Conservation (phyloP, 2,888 invertebrate species). For the Xestobium rufovillosum region DNA sequence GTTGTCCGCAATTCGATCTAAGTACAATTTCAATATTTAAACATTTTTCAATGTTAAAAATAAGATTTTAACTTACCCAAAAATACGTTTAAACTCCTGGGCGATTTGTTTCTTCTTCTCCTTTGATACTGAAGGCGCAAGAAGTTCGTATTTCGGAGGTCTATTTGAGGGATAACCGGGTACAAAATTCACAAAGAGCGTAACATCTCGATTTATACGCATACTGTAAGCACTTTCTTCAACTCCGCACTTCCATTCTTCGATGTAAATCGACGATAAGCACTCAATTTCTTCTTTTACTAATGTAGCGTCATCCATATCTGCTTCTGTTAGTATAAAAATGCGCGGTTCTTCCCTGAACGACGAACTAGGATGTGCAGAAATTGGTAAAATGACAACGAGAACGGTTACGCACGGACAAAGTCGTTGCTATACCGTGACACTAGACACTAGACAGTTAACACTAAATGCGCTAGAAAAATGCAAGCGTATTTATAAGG, state of each 20-base stretch:
- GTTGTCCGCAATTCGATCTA: conserved; percentile 62
- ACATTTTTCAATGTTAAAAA: conserved; percentile 7
- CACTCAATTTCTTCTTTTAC: conserved; percentile 73
- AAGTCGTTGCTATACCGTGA: no score
- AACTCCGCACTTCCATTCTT: conserved; percentile 59
- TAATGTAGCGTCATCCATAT: no score
- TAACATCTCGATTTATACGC: conserved; percentile 48
- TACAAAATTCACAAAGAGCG: conserved; percentile 57
- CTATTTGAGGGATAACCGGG: conserved; percentile 55
- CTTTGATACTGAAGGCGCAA: conserved; percentile 62
- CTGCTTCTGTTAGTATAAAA: no score
- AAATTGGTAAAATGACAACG: no score
- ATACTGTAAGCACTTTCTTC: conserved; percentile 54
- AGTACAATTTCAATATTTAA: conserved; percentile 8
- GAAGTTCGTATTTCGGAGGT: conserved; percentile 63
- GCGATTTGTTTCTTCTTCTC: conserved; percentile 51
- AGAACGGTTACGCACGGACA: no score
- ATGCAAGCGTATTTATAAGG: no score
- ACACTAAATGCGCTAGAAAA: no score
- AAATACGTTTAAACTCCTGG: conserved; percentile 54
- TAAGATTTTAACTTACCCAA: conserved; percentile 51
- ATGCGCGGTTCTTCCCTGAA: no score
- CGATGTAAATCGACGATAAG: conserved; percentile 61
- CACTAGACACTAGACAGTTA: no score
- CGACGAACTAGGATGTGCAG: no score